phyloP scores from a whole-genome alignment of 2,888 invertebrate genomes.

The Mesoligia furuncula region DNA sequence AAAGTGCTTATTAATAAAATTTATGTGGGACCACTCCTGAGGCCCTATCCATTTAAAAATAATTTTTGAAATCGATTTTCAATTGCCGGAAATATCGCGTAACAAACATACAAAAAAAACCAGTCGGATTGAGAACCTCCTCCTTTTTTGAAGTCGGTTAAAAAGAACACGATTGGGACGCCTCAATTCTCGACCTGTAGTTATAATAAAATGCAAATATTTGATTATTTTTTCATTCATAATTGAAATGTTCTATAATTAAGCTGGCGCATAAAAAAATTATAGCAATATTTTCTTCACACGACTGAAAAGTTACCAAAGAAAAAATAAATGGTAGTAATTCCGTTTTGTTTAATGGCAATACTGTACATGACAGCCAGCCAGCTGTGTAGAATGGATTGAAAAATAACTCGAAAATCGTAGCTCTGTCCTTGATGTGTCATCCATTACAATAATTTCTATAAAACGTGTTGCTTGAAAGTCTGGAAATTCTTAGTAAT shows the following conservation, averaged over 20 bases:
- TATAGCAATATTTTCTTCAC: not conserved
- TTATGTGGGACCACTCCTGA: too few relatives aligned
- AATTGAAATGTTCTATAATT: not conserved
- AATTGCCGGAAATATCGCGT: too few relatives aligned
- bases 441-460: conserved; percentile 86
- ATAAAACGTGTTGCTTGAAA: conserved; percentile 78
- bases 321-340: conserved; percentile 65
- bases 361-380: conserved; percentile 85
- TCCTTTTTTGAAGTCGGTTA: too few relatives aligned
- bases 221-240: not conserved
- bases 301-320: conserved; percentile 10
- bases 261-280: not conserved
- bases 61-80: too few relatives aligned
- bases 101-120: too few relatives aligned
- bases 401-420: conserved; percentile 86
- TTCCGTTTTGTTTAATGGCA: conserved; percentile 73
- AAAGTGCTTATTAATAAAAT: too few relatives aligned
- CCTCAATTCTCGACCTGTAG: not conserved
- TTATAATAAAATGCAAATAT: not conserved
- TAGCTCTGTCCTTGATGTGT: conserved; percentile 88
- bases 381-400: conserved; percentile 87
- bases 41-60: too few relatives aligned
- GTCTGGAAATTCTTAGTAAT: conserved; percentile 64
- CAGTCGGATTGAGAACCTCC: too few relatives aligned
- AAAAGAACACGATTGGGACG: not conserved